phyloP scores from a whole-genome alignment of 2,797 vertebrate species.

The Pteronotus mesoamericanus region DNA sequence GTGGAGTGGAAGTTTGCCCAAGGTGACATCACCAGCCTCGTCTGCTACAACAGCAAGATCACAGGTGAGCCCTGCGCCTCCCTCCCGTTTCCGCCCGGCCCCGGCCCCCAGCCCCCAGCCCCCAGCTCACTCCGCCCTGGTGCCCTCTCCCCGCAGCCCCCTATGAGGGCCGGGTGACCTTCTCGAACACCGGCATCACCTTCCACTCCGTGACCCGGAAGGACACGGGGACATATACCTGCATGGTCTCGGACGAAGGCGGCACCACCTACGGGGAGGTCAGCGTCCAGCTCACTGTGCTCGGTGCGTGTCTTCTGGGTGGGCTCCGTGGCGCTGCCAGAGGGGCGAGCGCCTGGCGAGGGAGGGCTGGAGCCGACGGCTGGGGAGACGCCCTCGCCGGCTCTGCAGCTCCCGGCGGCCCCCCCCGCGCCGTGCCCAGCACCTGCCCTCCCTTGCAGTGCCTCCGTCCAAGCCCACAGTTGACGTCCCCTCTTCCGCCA shows the following conservation, averaged over 20 bases:
- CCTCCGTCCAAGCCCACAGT: constrained; percentile 84
- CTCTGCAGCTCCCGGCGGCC: not conserved
- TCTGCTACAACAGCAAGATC: constrained; percentile 79
- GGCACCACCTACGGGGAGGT: constrained; percentile 71
- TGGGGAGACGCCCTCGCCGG: not conserved
- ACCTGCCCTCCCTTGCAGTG: constrained; percentile 79
- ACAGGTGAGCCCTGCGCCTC: constrained; percentile 79
- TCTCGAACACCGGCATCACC: constrained; percentile 74
- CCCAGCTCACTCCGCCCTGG: not conserved
- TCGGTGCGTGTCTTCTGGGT: constrained; percentile 79
- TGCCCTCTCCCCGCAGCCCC: constrained; percentile 70
- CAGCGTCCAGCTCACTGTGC: constrained; percentile 82
- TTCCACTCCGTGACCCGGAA: constrained; percentile 82
- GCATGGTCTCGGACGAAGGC: constrained; percentile 83
- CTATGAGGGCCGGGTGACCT: constrained; percentile 77
- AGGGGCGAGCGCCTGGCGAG: not conserved
- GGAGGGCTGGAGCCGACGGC: not conserved
- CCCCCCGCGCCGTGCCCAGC: not conserved
- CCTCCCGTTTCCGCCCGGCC: not conserved
- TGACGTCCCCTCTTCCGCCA: constrained; percentile 84
- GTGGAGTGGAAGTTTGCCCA: constrained; percentile 91
- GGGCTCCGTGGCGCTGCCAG: not conserved
- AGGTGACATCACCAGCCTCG: constrained; percentile 77
- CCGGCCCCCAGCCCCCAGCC: not conserved
- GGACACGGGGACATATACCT: constrained; percentile 87